These are phyloP conservation scores for Loris lydekkerianus DNA, from an alignment of 2,797 vertebrate genomes.

Conservation along the genomic window DNA sequence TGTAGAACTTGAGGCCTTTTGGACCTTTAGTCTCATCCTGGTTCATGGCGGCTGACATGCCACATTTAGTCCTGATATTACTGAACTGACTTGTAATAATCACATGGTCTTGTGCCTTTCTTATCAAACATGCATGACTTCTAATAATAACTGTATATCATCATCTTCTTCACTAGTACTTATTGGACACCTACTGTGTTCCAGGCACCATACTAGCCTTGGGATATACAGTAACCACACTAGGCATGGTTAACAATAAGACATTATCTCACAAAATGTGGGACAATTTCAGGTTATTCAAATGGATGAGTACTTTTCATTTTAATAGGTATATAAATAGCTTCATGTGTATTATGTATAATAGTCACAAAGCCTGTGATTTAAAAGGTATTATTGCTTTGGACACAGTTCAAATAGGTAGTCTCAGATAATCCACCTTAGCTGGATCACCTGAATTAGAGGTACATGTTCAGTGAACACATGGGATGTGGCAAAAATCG, in stretches of 20 bases:
- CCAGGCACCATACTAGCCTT: neutral
- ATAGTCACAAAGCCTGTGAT: conserved; percentile 32
- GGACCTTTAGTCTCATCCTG: conserved; percentile 21
- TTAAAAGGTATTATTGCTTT: conserved; percentile 56
- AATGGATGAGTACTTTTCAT: conserved; percentile 50
- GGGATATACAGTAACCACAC: neutral
- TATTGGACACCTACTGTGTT: neutral
- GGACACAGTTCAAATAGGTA: neutral
- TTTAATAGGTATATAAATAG: conserved; percentile 6
- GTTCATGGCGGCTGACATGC: neutral
- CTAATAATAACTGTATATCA: neutral
- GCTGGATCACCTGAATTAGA: neutral
- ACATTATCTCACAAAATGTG: neutral
- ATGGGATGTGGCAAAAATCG: neutral
- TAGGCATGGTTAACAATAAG: neutral
- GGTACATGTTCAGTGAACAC: neutral
- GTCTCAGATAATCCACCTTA: neutral
- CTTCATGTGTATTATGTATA: neutral
- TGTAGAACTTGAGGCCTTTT: neutral
- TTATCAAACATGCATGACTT: conserved; percentile 38
- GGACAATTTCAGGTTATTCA: neutral
- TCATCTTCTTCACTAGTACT: neutral
- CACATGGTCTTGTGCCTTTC: neutral
- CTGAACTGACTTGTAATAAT: neutral
- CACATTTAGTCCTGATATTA: neutral